Evolutionary conservation across 2,113 vertebrate genomes (phyloP).

Genomic region (Otis tarda): DNA sequence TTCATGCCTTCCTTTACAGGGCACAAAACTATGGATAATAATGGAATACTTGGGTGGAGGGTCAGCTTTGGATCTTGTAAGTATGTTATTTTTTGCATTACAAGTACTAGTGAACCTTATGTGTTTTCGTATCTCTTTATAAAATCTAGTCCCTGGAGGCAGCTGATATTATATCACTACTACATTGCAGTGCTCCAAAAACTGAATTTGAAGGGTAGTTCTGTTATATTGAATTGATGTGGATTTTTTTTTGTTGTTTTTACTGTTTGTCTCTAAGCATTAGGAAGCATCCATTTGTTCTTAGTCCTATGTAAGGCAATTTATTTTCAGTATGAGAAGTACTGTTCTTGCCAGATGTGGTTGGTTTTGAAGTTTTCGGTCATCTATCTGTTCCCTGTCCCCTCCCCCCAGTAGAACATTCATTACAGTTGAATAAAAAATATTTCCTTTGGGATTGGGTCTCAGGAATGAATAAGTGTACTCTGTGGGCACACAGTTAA

Average conservation of each 20-base stretch:
- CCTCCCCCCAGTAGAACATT: background rate
- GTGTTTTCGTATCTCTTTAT: background rate
- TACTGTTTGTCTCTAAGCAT: background rate
- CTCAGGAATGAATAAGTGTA: background rate
- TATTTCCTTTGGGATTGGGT: constrained; percentile 13
- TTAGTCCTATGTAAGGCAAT: background rate
- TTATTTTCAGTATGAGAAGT: background rate
- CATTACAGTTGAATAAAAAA: background rate
- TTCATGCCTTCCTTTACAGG: constrained; percentile 8
- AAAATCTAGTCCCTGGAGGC: background rate
- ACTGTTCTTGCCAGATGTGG: background rate
- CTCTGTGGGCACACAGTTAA: background rate
- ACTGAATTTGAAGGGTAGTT: background rate
- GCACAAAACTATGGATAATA: constrained; percentile 83
- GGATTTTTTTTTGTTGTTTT: background rate
- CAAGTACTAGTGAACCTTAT: background rate
- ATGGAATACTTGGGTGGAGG: constrained; percentile 84
- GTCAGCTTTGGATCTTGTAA: constrained; percentile 82
- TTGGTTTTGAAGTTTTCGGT: background rate
- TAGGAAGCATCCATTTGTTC: background rate
- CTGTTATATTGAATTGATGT: background rate
- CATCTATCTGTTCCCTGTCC: background rate
- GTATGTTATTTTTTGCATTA: background rate
- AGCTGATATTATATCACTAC: background rate
- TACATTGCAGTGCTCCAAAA: background rate